Base-by-base conservation (phyloP, 1,140 invertebrate species). In the Coelopa frigida region DNA sequence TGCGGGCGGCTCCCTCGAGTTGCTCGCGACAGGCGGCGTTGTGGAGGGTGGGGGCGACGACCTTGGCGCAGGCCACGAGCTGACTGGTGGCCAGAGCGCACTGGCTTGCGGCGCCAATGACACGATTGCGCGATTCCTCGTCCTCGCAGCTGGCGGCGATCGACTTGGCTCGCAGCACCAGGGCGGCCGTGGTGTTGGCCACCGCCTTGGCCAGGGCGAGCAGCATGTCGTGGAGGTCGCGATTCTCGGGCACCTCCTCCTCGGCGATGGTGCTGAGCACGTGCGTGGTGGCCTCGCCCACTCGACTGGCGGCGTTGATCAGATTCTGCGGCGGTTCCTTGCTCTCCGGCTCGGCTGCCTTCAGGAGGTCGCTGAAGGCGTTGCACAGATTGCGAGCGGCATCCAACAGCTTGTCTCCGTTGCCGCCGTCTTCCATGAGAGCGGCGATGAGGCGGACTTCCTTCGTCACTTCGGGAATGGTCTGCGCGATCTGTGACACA, bases 1-100 rank as follows among this genome's bases (percentile, higher is more conserved):
- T 90, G 23, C 90, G 80, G 1, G 94, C 87, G 0, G 96, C 94
- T 39, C 86, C 87, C 44, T 91, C 86, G 38, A 99, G 65, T 69
- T 98, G 94, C 51, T 93, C 87, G 58, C 96, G 90, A 61, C 96
- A 99, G 1, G 87, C 87, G 1, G 90, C 85, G 57, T 87, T 94
- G 39, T 89, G 82, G 5, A 98, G 68, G 0, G 86, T 89, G 0
- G 86, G 84, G 0, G 86, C 85, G 3, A 89, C 85, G n/a, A 89
- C 85, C 75, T 98, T 98, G 10, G 96, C 90, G 66, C 94, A 98
- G 0, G 96, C 94, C 1, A 99, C 94, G 1, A 99, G 74, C 67
- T 99, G 96, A 23, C 93, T 97, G 1, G 96, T 99, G 2, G 94
- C 91, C 21, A 99, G 73, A 1, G 96, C 96, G 71, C 94, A 96